Evolutionary conservation across 2,113 vertebrate genomes (phyloP), one percentile per base, ranked within the genome.

Genomic region (Beaufortia kweichowensis): DNA sequence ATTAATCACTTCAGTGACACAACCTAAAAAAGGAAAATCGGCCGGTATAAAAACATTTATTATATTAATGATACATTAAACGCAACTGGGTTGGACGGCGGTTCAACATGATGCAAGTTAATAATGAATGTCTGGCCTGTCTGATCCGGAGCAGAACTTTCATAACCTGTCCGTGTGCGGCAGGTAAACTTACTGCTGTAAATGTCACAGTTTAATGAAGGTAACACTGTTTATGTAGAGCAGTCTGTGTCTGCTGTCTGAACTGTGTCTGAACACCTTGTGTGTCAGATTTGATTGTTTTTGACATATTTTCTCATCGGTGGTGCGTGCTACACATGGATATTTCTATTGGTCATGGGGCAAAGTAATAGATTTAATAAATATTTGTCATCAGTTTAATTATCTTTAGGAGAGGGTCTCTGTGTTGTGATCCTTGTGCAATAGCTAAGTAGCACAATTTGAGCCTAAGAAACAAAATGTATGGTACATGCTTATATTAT

Each of bases 131-230:
- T 31, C 28, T 41, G 43, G 23, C 5, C 76, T 78, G 78, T 71
- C 61, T 78, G 71, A 59, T 79, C 55, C 68, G 55, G 26, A 31
- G 28, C 62, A 67, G 71, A 76, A 24, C 57, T 66, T 79, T 84
- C 56, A 57, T 63, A 84, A 76, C 62, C 33, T 4, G 48, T 6
- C 3, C 35, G 66, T 53, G 29, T 43, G 62, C 60, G 63, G 70
- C 29, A 69, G 76, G 55, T 76, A 29, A 59, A 43, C 55, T 33
- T 64, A 17, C 75, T 74, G 50, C 46, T 75, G 26, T 55, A 76
- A 79, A 83, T 78, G 82, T 76, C 71, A 83, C 71, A 81, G 60
- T 78, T 67, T 75, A 69, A 67, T 68, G 26, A n/a, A 80, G 81
- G 68, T 46, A 63, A 74, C 4, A 9, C 6, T 3, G 46, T 43